Base-by-base conservation (phyloP, 2,888 invertebrate species). In the Dugesia japonica region DNA sequence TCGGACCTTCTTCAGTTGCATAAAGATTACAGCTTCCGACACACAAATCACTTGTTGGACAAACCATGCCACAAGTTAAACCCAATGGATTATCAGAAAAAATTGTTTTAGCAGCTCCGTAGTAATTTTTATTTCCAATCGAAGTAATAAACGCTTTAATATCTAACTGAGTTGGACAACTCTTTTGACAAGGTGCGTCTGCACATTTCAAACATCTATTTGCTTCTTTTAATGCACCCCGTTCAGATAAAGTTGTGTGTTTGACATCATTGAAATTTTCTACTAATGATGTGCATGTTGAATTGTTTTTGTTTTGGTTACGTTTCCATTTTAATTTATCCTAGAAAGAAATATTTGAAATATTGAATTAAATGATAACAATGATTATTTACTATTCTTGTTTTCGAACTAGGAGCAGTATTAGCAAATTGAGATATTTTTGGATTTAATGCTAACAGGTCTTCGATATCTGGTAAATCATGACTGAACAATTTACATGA, bases 131-230 rank as follows among this genome's bases (percentile, higher is more conserved):
- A 83, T 92, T 95, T 27, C 94, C 89, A 80, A 98, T 98, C 84
- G 92, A 92, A 0, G 91, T 91, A 77, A 98, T 98, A 83, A 98
- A 98, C 77, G 90, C 89, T 85, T 98, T 98, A 79, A 98, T 89
- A 82, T 98, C 97, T 78, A 98, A 87, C 85, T 97, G 94, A 0
- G 97, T 98, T 0, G 98, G 98, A 80, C 98, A 98, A 0, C 94
- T 92, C 85, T 97, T 97, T 86, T 97, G 97, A 82, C 97, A 97
- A 0, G 95, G 95, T 0, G 95, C 94, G 85, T 97, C 95, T 1
- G 84, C 84, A 80, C 85, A 85, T 78, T 85, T 85, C 74, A 85
- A 79, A 79, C 85, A 85, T 78, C 85, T 82, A 0, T 90, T 89
- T 0, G 94, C 92, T 85, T 95, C 95, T 79, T 87, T 89, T 38